Evolutionary conservation across 2,888 invertebrate species (phyloP).

Genomic region (Argyresthia albistria): DNA sequence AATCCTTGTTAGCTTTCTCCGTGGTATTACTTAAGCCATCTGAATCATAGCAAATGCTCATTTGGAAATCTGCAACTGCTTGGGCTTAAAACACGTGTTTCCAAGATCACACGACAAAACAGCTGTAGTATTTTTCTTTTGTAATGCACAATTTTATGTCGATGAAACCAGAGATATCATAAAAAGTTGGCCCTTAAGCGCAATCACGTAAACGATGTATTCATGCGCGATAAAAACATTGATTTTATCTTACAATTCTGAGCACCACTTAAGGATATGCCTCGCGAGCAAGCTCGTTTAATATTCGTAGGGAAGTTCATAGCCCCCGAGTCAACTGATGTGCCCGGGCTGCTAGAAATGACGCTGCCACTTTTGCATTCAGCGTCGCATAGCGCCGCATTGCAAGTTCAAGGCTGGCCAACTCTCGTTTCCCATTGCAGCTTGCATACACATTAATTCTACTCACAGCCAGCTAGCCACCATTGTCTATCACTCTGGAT

Average conservation of each 20-base stretch:
- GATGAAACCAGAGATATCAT: too few relatives aligned
- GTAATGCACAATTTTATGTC: too few relatives aligned
- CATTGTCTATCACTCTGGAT: slow-evolving; percentile 64
- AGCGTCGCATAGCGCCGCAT: slow-evolving; percentile 13
- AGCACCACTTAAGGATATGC: slow-evolving; percentile 15
- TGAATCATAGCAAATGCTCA: not conserved
- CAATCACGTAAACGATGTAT: not conserved
- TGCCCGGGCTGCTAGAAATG: slow-evolving; percentile 47
- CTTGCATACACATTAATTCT: slow-evolving; percentile 61
- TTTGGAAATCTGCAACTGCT: not conserved
- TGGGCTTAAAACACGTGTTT: too few relatives aligned
- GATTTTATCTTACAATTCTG: slow-evolving; percentile 13
- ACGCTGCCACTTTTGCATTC: slow-evolving; percentile 47
- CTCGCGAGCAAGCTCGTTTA: not conserved
- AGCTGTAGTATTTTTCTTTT: too few relatives aligned
- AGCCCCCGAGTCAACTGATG: slow-evolving; percentile 19
- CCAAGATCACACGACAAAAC: too few relatives aligned
- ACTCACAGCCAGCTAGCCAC: slow-evolving; percentile 60
- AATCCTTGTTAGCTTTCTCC: not conserved
- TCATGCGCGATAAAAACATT: slow-evolving; percentile 5
- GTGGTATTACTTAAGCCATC: not conserved
- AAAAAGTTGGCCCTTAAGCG: too few relatives aligned
- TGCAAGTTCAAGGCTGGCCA: slow-evolving; percentile 68
- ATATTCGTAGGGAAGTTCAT: not conserved
- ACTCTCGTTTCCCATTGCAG: slow-evolving; percentile 32